Evolutionary conservation across 2,888 invertebrate species (phyloP), one percentile per base, ranked within the genome.

Genomic region (Chalcis sispes): DNA sequence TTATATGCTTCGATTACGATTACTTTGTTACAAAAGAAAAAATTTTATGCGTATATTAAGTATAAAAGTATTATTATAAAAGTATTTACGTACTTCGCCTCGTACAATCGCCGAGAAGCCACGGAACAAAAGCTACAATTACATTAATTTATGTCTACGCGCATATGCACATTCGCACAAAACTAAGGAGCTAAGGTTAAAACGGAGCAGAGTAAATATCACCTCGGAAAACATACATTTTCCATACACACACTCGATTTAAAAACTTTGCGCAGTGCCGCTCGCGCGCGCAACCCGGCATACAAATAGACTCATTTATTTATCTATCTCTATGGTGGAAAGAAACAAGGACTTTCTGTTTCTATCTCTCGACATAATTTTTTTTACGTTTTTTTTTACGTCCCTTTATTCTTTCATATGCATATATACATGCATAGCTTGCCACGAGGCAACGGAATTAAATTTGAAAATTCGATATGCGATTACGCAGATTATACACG

Each of bases 221-320:
- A n/a, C 36, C 25, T 18, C 48, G 18, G 32, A 56, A 32, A 46
- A 25, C 27, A 65, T 65, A 52, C 59, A 73, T 73, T 73, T 59
- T 73, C 65, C 42, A 61, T 27, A 27, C 40, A 61, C 40, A 27
- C 40, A 23, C 18, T 15, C 42, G 58, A 61, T 65, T 54, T 54
- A n/a, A 25, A 61, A n/a, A n/a, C n/a, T n/a, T n/a, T n/a, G n/a
- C n/a, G n/a, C n/a, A n/a, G 23, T 42, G 42, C 42, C 15, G 23
- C 18, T 27, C 48, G 18, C 1, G n/a, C 5, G 8, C 1, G 42
- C 27, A 23, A 1, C 42, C n/a, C n/a, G n/a, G 67, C 54, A 69
- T 62, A 74, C 67, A 62, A 74, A 74, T 69, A 48, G 54, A 69
- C 54, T 69, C 67, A 69, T 69, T 74, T 66, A 54, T 66, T 73